Evolutionary conservation across 2,888 invertebrate genomes (phyloP).

Genomic region (Epinotia brunnichana): DNA sequence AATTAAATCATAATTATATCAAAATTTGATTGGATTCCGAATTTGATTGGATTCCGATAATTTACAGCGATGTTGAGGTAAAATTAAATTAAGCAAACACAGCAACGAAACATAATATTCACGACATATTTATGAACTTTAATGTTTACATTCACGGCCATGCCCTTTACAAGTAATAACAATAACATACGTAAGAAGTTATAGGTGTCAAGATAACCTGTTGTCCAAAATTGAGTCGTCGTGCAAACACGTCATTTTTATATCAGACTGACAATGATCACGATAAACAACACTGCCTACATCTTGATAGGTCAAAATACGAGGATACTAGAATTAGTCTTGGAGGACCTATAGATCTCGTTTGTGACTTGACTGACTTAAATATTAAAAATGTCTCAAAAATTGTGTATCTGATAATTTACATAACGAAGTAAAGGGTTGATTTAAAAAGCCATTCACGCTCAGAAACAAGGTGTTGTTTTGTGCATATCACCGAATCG

Average conservation of each 20-base stretch:
- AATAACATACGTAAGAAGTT: not conserved
- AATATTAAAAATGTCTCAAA: no score
- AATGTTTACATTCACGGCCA: conserved; percentile 7
- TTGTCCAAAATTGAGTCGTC: not conserved
- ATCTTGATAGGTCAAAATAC: no score
- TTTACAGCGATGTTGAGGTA: not conserved
- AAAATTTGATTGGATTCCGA: no score
- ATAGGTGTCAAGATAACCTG: not conserved
- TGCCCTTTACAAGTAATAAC: not conserved
- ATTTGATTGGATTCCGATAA: not conserved
- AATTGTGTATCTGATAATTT: no score
- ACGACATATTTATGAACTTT: not conserved
- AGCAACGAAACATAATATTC: not conserved
- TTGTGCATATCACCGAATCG: conserved; percentile 18
- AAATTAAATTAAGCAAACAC: not conserved
- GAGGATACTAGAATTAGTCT: no score
- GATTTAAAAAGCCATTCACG: no score
- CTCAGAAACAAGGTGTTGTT: not conserved
- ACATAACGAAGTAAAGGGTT: no score
- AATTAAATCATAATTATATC: no score
- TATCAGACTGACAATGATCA: no score
- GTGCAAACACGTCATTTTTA: conserved; percentile 14
- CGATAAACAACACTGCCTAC: no score
- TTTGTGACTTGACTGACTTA: no score
- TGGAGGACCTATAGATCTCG: no score